Percentiles rank a stretch among this genome's conserved stretches.
phyloP scores from a whole-genome alignment of 2,113 vertebrate genomes.

The Castor canadensis region DNA sequence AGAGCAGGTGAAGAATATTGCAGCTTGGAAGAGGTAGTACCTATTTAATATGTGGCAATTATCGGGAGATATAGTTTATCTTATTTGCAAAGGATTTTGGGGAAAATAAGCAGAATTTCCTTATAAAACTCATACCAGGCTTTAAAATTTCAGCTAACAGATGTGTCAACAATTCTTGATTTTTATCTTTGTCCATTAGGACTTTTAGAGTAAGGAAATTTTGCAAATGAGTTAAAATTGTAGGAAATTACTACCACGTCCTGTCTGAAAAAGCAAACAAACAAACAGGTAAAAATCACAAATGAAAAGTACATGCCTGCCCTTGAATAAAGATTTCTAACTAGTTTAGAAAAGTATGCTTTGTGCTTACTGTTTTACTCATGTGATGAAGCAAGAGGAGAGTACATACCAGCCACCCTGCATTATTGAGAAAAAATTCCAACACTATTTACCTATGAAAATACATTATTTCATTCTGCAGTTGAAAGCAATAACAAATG shows the following conservation, averaged over 20 bases:
- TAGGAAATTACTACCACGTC: slow-evolving; percentile 47
- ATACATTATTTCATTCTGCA: not conserved
- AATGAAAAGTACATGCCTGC: not conserved
- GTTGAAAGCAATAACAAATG: not conserved
- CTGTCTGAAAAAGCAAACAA: not conserved
- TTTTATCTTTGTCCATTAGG: slow-evolving; percentile 58
- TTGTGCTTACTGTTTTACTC: slow-evolving; percentile 44
- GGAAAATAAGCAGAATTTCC: not conserved
- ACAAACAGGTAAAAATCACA: slow-evolving; percentile 16
- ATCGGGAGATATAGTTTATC: not conserved
- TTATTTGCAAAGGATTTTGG: not conserved
- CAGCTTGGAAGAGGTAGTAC: not conserved
- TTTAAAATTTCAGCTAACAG: slow-evolving; percentile 16
- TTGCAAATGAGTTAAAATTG: slow-evolving; percentile 59
- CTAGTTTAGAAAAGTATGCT: slow-evolving; percentile 32
- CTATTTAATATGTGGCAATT: not conserved
- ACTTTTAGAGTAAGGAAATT: slow-evolving; percentile 37
- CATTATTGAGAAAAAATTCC: not conserved
- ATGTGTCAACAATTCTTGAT: slow-evolving; percentile 31
- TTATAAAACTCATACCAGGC: not conserved
- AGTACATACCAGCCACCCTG: not conserved
- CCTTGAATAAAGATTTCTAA: slow-evolving; percentile 12
- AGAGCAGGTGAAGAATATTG: not conserved
- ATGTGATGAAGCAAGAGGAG: not conserved
- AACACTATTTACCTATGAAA: not conserved